phyloP scores from a whole-genome alignment of 2,113 vertebrate species.

The Tupaia tana region DNA sequence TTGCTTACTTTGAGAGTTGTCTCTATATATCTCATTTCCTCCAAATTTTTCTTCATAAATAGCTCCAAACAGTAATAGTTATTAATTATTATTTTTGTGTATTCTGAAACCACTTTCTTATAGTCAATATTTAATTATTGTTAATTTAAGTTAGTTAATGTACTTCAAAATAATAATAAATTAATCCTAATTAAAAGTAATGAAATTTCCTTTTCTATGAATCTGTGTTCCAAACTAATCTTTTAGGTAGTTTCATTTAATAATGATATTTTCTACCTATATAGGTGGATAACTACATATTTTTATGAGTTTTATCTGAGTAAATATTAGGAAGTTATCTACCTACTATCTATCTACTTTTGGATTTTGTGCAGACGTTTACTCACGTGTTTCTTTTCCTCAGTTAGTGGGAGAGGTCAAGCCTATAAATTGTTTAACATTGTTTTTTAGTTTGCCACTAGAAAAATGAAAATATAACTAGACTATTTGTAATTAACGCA shows the following conservation, averaged over 20 bases:
- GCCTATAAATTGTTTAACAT: neutral
- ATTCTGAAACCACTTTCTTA: neutral
- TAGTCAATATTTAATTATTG: neutral
- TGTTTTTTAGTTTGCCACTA: neutral
- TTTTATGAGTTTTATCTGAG: neutral
- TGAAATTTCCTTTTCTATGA: slow-evolving; percentile 3
- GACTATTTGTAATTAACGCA: neutral
- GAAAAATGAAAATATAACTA: neutral
- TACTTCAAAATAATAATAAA: slow-evolving; percentile 5
- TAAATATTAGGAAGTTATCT: neutral
- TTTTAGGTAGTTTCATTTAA: slow-evolving; percentile 32
- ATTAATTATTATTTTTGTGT: neutral
- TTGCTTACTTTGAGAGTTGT: neutral
- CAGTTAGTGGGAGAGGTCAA: neutral
- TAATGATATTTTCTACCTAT: neutral
- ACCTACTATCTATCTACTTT: neutral
- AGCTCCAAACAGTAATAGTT: slow-evolving; percentile 3
- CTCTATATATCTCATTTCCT: neutral
- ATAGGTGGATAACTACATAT: neutral
- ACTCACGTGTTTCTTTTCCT: neutral
- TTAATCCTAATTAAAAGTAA: no score
- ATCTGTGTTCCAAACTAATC: neutral
- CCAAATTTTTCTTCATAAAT: slow-evolving; percentile 34
- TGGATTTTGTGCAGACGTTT: neutral
- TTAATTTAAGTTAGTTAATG: slow-evolving; percentile 18